Base-by-base conservation (phyloP, 2,797 vertebrate species). In the Gobio occitaniae region DNA sequence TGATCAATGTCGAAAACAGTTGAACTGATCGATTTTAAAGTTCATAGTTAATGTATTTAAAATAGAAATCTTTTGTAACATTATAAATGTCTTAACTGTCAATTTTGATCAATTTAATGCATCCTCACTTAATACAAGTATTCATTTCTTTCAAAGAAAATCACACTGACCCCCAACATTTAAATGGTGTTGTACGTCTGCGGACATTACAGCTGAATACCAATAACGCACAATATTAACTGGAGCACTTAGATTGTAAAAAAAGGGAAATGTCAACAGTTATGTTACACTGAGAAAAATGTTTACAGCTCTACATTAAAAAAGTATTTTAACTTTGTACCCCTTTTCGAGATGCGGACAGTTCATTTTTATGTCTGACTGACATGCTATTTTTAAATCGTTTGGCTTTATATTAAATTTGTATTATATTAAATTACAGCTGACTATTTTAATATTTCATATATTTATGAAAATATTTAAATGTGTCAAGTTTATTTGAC, bases 231-330 rank as follows among this genome's bases (percentile, higher is more conserved):
- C 12, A 29, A 29, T 29, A 29, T 32, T 65, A 65, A 72, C 68
- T 84, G 70, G 80, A 83, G 59, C 63, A 80, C 56, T 75, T 17
- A 65, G 38, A 78, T 47, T 83, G 80, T 50, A 83, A 77, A 76
- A 66, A 65, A 47, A 48, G n/a, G n/a, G 13, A 25, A 32, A 32
- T 32, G 32, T 32, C 32, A 32, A 74, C 0, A 54, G 50, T 79
- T 70, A 25, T 47, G 13, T 56, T 54, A 38, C 50, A 76, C 50
- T 38, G 3, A 75, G 17, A 54, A 38, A 29, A 21, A 13, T 38
- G 72, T 76, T 76, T 56, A 56, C 50, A 56, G 72, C 32, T 54
- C 36, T 11, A 44, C 41, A 9, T 44, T 44, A 36, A 36, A 36
- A 36, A 36, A 36, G 3, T 4, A 44, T 70, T 38, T 13, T 21